phyloP scores from a whole-genome alignment of 2,797 vertebrate genomes.

The Prionace glauca region DNA sequence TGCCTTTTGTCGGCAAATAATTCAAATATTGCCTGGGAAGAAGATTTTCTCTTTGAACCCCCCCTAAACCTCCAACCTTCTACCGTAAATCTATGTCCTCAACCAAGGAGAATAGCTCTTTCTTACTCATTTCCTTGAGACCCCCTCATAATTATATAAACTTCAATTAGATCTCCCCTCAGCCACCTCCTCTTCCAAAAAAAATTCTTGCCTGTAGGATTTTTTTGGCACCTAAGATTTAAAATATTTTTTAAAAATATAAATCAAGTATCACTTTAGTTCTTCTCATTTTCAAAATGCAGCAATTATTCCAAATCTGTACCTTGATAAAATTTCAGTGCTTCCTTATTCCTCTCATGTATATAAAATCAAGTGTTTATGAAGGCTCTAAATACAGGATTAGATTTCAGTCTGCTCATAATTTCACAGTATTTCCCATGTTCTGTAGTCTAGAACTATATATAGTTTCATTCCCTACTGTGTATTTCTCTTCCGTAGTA shows the following conservation, averaged over 20 bases:
- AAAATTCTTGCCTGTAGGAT: too few relatives aligned
- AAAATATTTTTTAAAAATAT: not conserved
- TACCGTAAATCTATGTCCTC: too few relatives aligned
- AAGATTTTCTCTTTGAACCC: too few relatives aligned
- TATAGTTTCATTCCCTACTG: not conserved
- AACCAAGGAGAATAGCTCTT: too few relatives aligned
- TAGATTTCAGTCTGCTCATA: not conserved
- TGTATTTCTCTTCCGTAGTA: not conserved
- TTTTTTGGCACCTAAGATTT: not conserved
- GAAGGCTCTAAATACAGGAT: not conserved
- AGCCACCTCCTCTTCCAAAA: too few relatives aligned
- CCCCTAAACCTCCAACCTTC: too few relatives aligned
- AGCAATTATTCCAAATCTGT: not conserved
- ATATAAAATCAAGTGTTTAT: not conserved
- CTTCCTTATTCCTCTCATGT: not conserved
- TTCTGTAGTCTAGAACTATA: not conserved
- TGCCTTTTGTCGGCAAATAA: not conserved
- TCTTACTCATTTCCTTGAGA: too few relatives aligned
- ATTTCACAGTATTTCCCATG: not conserved
- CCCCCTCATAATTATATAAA: too few relatives aligned
- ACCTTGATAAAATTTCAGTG: not conserved
- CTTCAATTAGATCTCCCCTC: too few relatives aligned
- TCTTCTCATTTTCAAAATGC: not conserved
- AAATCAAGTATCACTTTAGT: not conserved
- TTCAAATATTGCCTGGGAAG: not conserved